phyloP scores from a whole-genome alignment of 2,888 invertebrate genomes.

The Nomada flava region DNA sequence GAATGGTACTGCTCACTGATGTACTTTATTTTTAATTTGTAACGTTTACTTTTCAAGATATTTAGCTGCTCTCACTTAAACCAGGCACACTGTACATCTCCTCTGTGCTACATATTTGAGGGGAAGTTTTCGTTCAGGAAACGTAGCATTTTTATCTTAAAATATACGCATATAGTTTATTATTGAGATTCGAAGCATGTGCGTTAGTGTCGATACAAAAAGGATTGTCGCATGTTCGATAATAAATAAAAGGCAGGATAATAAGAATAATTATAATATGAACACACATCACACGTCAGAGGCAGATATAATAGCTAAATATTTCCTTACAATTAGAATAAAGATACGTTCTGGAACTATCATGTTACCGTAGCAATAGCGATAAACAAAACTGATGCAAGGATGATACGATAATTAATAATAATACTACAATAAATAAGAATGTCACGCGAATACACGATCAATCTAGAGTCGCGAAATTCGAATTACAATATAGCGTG shows the following conservation, averaged over 20 bases:
- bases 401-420: constrained; percentile 58
- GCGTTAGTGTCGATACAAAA: constrained; percentile 74
- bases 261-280: constrained; percentile 67
- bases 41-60: too few species aligned
- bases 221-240: constrained; percentile 72
- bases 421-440: constrained; percentile 70
- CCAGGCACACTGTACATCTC: too few species aligned
- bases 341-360: constrained; percentile 38
- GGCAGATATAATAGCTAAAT: constrained; percentile 60
- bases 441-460: constrained; percentile 57
- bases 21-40: too few species aligned
- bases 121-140: not conserved
- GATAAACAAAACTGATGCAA: constrained; percentile 53
- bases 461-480: constrained; percentile 18
- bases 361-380: constrained; percentile 50
- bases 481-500: not conserved
- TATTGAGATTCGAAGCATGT: constrained; percentile 75
- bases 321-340: constrained; percentile 50
- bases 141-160: constrained; percentile 52
- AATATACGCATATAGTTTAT: constrained; percentile 74
- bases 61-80: too few species aligned
- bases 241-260: constrained; percentile 72
- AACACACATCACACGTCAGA: constrained; percentile 75
- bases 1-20: too few species aligned
- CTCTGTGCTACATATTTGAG: too few species aligned